phyloP scores from a whole-genome alignment of 64 coral and sea anemone species.

The Platygyra sinensis region DNA sequence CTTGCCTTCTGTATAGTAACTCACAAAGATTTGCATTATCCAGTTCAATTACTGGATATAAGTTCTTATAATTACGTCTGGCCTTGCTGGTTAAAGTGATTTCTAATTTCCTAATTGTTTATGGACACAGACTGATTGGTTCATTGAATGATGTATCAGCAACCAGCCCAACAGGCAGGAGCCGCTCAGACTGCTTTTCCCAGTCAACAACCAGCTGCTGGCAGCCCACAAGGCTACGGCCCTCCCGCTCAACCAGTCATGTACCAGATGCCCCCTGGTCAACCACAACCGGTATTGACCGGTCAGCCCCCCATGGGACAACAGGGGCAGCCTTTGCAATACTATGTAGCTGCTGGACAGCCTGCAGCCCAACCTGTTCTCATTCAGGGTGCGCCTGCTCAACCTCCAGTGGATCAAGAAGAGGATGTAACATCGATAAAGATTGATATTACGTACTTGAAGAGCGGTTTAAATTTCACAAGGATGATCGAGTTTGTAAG shows the following conservation, averaged over 20 bases:
- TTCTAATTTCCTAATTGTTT: too few species aligned
- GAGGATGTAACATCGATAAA: background rate
- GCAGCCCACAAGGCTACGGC: background rate
- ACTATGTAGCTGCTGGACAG: background rate
- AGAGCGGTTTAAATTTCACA: background rate
- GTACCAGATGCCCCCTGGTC: slow-evolving; percentile 3
- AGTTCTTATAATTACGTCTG: too few species aligned
- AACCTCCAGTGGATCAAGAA: background rate
- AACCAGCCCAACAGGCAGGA: too few species aligned
- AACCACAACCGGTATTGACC: background rate
- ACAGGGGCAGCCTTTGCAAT: slow-evolving; percentile 5
- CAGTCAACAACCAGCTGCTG: background rate
- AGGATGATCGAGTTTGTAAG: background rate
- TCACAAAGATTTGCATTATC: too few species aligned
- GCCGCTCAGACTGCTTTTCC: background rate
- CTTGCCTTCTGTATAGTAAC: too few species aligned
- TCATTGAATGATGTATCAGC: too few species aligned
- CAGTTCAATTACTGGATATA: too few species aligned
- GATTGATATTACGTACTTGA: background rate
- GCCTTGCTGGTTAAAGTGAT: too few species aligned
- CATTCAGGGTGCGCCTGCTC: too few species aligned
- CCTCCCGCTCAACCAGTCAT: background rate
- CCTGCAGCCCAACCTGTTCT: background rate
- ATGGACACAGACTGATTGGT: too few species aligned
- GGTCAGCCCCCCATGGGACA: background rate